These are phyloP conservation scores for Sitta europaea DNA, from an alignment of 2,113 vertebrate genomes.

Conservation along the genomic window DNA sequence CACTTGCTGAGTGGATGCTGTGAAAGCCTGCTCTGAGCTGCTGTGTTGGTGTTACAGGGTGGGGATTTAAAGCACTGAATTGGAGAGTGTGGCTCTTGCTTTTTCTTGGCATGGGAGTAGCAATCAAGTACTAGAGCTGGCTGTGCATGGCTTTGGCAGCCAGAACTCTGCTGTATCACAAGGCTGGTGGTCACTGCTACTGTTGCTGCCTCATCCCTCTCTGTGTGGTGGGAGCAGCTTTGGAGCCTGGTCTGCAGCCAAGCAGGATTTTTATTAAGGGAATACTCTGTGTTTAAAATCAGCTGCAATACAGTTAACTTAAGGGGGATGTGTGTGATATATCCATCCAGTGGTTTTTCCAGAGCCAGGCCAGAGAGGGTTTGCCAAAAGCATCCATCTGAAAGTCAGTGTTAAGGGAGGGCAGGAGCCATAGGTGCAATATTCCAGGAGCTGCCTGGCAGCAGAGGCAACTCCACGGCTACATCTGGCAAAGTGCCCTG, in stretches of 20 bases:
- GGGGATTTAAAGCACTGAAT: background rate
- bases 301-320: background rate
- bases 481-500: background rate
- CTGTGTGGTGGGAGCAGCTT: background rate
- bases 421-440: accelerated
- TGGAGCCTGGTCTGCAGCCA: background rate
- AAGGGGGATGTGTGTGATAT: background rate
- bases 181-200: background rate
- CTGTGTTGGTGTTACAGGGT: background rate
- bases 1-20: background rate
- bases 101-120: background rate
- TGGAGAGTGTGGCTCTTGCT: background rate
- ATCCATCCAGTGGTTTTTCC: background rate
- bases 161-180: background rate
- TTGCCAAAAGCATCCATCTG: background rate
- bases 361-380: background rate
- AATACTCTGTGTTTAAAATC: background rate
- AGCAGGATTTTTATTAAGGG: background rate
- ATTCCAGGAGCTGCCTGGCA: background rate
- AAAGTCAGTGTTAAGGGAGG: background rate
- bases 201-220: background rate
- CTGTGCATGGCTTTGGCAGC: background rate
- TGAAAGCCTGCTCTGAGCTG: background rate
- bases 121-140: background rate
- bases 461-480: background rate